Conservation (phyloP, 2,113 vertebrate genomes). For the Eublepharis macularius region DNA sequence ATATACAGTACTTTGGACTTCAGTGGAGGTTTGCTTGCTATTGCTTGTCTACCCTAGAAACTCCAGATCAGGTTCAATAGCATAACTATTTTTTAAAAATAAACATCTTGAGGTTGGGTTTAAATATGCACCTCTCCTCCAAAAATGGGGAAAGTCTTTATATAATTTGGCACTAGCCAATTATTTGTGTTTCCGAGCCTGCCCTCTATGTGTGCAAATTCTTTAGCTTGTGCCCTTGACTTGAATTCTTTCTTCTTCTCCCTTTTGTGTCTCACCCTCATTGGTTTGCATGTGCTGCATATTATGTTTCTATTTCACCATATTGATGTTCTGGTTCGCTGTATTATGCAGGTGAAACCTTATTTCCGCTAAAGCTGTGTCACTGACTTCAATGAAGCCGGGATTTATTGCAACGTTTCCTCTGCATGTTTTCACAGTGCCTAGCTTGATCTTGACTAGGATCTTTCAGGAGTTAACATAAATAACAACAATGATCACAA, state of each 20-base stretch:
- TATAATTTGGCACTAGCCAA: not conserved
- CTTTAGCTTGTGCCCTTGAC: not conserved
- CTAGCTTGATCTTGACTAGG: constrained; percentile 11
- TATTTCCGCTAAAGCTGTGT: constrained; percentile 18
- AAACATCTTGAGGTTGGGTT: too few relatives aligned
- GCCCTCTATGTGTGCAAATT: not conserved
- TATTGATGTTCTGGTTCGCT: not conserved
- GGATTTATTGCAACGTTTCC: constrained; percentile 21
- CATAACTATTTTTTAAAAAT: too few relatives aligned
- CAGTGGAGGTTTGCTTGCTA: not conserved
- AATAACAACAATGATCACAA: constrained; percentile 29
- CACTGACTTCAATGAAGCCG: constrained; percentile 6
- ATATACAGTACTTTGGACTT: not conserved
- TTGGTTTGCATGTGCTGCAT: not conserved
- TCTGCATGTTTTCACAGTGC: not conserved
- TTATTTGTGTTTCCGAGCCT: not conserved
- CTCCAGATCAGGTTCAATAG: not conserved
- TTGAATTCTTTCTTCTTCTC: not conserved
- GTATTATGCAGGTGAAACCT: constrained; percentile 1
- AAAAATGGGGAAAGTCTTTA: not conserved
- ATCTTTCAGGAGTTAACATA: constrained; percentile 22
- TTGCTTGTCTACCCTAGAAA: not conserved
- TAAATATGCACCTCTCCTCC: too few relatives aligned
- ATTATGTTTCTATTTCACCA: constrained; percentile 12
- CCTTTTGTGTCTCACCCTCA: not conserved